Conservation (phyloP, 2,113 vertebrate genomes). For the Cairina moschata region DNA sequence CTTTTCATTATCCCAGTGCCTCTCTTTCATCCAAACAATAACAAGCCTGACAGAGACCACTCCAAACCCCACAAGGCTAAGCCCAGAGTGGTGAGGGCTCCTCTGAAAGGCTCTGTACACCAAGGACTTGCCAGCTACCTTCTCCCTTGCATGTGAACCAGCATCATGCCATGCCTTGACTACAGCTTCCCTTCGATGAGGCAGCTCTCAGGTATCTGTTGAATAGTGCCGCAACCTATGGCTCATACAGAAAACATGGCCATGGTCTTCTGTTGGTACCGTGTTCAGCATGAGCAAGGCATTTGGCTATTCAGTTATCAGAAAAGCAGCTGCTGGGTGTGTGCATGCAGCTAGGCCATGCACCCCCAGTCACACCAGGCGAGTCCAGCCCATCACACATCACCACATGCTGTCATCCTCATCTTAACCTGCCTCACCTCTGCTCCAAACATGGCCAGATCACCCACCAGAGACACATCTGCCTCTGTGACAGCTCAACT, state of each 20-base stretch:
- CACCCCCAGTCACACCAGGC: accelerated
- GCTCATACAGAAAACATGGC: not conserved
- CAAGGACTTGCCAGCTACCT: not conserved
- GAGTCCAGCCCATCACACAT: not conserved
- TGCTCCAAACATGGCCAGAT: accelerated
- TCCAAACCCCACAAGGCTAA: not conserved
- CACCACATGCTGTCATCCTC: accelerated
- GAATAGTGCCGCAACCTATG: not conserved
- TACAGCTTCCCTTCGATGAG: not conserved
- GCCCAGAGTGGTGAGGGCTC: not conserved
- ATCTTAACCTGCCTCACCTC: not conserved
- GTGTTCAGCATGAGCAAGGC: not conserved
- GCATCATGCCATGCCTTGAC: not conserved
- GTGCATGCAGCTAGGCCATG: not conserved
- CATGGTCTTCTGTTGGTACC: not conserved
- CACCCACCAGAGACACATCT: not conserved
- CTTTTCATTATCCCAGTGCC: not conserved
- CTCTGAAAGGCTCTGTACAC: not conserved
- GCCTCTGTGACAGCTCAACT: not conserved
- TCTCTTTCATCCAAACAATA: not conserved
- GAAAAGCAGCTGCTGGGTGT: not conserved
- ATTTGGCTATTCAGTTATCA: not conserved
- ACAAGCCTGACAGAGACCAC: not conserved
- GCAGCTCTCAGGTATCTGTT: not conserved
- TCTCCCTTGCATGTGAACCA: not conserved